A percentile compares a stretch with the other conserved stretches of the same genome.
Evolutionary conservation across 2,888 invertebrate species (phyloP).

Genomic region (Caenorhabditis sulstoni): DNA sequence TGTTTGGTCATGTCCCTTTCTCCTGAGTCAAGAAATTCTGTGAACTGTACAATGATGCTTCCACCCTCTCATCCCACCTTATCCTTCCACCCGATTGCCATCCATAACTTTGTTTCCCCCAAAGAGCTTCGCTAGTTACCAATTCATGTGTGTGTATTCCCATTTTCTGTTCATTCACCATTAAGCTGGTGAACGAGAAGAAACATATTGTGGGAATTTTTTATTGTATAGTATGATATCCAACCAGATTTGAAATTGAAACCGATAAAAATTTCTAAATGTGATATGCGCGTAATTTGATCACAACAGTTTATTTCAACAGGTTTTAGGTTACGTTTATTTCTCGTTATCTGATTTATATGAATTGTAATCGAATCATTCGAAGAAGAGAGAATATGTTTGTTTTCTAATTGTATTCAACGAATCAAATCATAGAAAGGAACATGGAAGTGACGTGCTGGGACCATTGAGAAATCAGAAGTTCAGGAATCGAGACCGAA

Average conservation of each 20-base stretch:
- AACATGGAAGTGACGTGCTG: too few species aligned
- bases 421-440: too few species aligned
- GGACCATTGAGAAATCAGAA: too few species aligned
- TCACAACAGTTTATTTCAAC: too few species aligned
- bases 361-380: too few species aligned
- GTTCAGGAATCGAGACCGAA: too few species aligned
- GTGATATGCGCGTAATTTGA: too few species aligned
- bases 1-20: neutral
- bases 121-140: slow-evolving; percentile 51
- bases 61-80: slow-evolving; percentile 1
- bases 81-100: slow-evolving; percentile 22
- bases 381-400: too few species aligned
- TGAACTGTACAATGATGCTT: slow-evolving; percentile 22
- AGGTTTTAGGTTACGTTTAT: too few species aligned
- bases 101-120: slow-evolving; percentile 11
- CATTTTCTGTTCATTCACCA: slow-evolving; percentile 47
- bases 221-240: neutral
- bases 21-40: slow-evolving; percentile 14
- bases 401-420: too few species aligned
- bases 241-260: slow-evolving; percentile 1
- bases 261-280: slow-evolving; percentile 13
- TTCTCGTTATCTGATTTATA: too few species aligned
- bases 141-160: slow-evolving; percentile 20
- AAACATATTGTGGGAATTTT: slow-evolving; percentile 31
- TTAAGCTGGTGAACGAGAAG: slow-evolving; percentile 34